Base-by-base conservation (phyloP, 1,140 invertebrate species). In the Cyclina sinensis region DNA sequence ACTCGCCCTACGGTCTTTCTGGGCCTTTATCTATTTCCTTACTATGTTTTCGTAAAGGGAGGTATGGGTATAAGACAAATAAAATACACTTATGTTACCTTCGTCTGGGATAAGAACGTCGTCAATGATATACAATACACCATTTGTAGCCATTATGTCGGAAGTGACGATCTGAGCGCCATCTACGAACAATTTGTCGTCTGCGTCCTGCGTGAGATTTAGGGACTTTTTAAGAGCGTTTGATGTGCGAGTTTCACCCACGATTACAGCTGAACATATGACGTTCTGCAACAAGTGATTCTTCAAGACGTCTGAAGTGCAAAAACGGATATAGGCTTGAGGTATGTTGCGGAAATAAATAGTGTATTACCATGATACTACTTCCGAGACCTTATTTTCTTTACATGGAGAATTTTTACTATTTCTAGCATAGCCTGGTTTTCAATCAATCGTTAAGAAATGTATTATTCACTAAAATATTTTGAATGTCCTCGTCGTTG, bases 221-320 rank as follows among this genome's bases (percentile, higher is more conserved):
- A 97, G 89, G 1, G 95, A 90, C 30, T 96, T 95, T 12, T 96
- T 96, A 16, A 97, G 94, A 2, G 96, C 91, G 90, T 97, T 97
- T 73, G 96, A 95, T 0, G 96, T 96, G 0, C 95, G 96, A 0
- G 70, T 88, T 0, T 81, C 27, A 0, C 92, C 96, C 96, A 35
- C 95, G 95, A 91, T 96, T 92, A 97, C 96, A 1, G 96, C 96
- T 1, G 97, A 96, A 92, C 97, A 97, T 91, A 97, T 96, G 18
- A 97, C 97, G 89, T 97, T 96, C 43, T 97, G 96, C 21, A 97
- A 94, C 46, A 97, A 94, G 88, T 97, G 97, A 90, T 97, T 96
- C 90, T 96, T 96, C 14, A 97, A 91, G 85, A 97, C 96, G 87
- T 96, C 97, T 97, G 88, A 35, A 92, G 88, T 39, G 35, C 11